Evolutionary conservation across 2,888 invertebrate species (phyloP), one percentile per base, ranked within the genome.

Genomic region (Ischnura elegans): DNA sequence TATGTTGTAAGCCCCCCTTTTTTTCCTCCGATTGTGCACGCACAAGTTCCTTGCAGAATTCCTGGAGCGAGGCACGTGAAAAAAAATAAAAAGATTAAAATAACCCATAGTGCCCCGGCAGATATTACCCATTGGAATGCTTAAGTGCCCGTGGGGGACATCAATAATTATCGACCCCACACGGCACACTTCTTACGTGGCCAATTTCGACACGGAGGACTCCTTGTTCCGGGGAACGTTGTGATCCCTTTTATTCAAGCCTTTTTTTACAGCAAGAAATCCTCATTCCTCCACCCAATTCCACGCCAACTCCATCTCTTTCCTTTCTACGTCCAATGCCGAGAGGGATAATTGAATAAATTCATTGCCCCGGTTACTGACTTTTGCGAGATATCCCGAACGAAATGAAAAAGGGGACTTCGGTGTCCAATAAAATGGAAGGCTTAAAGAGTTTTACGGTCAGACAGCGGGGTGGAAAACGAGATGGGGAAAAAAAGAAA

Each of bases 341-440:
- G 76, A 8, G 76, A 16, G 76, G 36, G 76, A 76, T 76, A 76
- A 76, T 76, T 76, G 66, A 66, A 66, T 66, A 76, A 76, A 76
- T 76, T 76, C 76, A 76, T 76, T 76, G 76, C 76, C 76, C 76
- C 76, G 76, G 76, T 36, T 76, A 76, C 76, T 76, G 76, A 76
- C 76, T 76, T 36, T 76, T 76, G 29, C 76, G 76, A 76, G 29
- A 76, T 25, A 36, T 10, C 76, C 25, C 36, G 29, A 25, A 29
- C 29, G 76, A 76, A 76, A 76, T 76, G 76, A 76, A 76, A 76
- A 76, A 76, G 36, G 36, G 76, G 76, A 36, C 36, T 76, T 25
- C 36, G 25, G 25, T 76, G 25, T 13, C 76, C 36, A 36, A 76
- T 76, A 76, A 36, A 76, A 29, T 13, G 36, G 29, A 36, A 36